phyloP scores from a whole-genome alignment of 2,113 vertebrate genomes.

The Grus americana region DNA sequence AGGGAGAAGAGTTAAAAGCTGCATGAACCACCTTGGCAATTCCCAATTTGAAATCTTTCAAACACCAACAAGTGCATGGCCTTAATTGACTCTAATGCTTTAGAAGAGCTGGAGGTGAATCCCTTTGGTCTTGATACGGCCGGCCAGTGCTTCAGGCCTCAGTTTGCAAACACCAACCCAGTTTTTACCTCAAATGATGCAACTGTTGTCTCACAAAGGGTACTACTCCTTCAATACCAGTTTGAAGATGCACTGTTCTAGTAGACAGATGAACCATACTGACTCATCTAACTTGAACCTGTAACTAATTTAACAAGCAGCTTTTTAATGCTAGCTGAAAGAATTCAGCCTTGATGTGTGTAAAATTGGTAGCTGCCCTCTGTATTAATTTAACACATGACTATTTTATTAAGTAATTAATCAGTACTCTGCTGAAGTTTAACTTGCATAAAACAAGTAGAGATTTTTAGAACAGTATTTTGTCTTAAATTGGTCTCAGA shows the following conservation, averaged over 20 bases:
- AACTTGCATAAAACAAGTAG: neutral
- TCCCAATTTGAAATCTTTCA: rapidly evolving
- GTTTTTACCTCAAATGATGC: neutral
- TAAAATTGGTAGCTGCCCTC: neutral
- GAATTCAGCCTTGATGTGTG: neutral
- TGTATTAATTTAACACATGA: neutral
- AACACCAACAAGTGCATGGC: neutral
- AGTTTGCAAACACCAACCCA: neutral
- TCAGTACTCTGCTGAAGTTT: neutral
- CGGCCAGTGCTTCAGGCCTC: neutral
- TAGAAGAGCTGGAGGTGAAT: neutral
- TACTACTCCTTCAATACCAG: neutral
- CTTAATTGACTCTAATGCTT: neutral
- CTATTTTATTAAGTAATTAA: neutral
- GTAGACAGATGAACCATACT: neutral
- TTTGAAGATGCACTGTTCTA: neutral
- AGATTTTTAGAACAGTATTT: neutral
- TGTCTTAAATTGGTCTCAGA: neutral
- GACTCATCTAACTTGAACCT: neutral
- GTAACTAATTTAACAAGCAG: neutral
- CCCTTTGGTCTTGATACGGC: neutral
- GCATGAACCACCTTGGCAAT: neutral
- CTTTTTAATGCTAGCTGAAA: neutral
- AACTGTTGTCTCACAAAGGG: neutral
- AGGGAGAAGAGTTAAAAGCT: neutral